Conservation (phyloP, 2,113 vertebrate species). For the Salvator merianae region DNA sequence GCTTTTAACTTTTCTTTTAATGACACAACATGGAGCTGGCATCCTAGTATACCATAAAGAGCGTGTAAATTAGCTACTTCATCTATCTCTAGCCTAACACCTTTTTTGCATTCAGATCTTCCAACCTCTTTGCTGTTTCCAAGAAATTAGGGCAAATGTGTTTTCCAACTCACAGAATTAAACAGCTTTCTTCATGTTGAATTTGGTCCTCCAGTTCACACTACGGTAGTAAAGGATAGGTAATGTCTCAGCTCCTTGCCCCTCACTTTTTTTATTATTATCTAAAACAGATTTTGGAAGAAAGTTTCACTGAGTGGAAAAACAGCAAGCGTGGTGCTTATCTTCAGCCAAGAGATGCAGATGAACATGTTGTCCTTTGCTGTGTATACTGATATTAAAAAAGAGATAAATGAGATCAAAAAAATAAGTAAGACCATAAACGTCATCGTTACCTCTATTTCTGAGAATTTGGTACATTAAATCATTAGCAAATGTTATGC, state of each 20-base stretch:
- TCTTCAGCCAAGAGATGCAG: background rate
- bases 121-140: background rate
- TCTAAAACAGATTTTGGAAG: background rate
- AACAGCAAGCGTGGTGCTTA: background rate
- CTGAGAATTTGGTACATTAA: background rate
- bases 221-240: background rate
- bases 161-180: background rate
- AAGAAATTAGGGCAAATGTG: background rate
- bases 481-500: background rate
- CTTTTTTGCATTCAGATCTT: background rate
- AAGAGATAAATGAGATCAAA: background rate
- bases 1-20: too few species aligned
- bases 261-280: background rate
- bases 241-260: background rate
- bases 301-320: background rate
- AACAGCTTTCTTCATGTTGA: background rate
- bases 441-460: background rate
- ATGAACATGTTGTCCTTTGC: constrained; percentile 1
- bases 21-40: too few species aligned
- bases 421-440: background rate
- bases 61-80: too few species aligned
- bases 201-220: background rate
- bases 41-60: too few species aligned
- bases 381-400: background rate
- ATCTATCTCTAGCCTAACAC: background rate